Percentiles rank a stretch among this genome's conserved stretches.
These are phyloP conservation scores for Uria aalge DNA, from an alignment of 2,113 vertebrate species.

Conservation along the genomic window DNA sequence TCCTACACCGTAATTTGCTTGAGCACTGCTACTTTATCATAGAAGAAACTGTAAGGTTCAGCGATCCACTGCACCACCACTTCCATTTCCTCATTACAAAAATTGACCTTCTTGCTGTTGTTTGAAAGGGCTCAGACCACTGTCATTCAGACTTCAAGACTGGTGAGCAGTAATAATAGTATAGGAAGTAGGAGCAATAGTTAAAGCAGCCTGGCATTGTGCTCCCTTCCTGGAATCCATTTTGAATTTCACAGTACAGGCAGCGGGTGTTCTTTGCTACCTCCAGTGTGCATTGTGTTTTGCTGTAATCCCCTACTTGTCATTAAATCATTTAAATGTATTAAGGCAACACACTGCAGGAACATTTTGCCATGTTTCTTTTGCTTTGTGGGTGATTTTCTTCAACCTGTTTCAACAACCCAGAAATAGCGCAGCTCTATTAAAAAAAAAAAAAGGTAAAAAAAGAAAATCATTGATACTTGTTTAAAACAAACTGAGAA, in stretches of 20 bases:
- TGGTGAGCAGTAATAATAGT: conserved; percentile 77
- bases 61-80: conserved; percentile 69
- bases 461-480: background rate
- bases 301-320: conserved; percentile 67
- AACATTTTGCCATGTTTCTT: conserved; percentile 61
- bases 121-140: conserved; percentile 82
- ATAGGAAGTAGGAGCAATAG: conserved; percentile 70
- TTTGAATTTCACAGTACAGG: conserved; percentile 71
- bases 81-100: conserved; percentile 84
- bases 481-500: background rate
- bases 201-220: conserved; percentile 59
- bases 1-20: conserved; percentile 74
- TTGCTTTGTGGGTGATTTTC: conserved; percentile 56
- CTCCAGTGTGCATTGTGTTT: conserved; percentile 53
- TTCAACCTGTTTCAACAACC: background rate
- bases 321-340: conserved; percentile 73
- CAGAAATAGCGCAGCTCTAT: background rate
- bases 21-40: conserved; percentile 60
- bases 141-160: conserved; percentile 79
- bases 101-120: conserved; percentile 79
- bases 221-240: conserved; percentile 72
- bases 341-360: conserved; percentile 62
- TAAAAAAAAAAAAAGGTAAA: background rate
- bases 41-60: conserved; percentile 76
- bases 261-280: conserved; percentile 63